Base-by-base conservation (phyloP, 1,140 invertebrate species). In the Bursaphelenchus mucronatus region DNA sequence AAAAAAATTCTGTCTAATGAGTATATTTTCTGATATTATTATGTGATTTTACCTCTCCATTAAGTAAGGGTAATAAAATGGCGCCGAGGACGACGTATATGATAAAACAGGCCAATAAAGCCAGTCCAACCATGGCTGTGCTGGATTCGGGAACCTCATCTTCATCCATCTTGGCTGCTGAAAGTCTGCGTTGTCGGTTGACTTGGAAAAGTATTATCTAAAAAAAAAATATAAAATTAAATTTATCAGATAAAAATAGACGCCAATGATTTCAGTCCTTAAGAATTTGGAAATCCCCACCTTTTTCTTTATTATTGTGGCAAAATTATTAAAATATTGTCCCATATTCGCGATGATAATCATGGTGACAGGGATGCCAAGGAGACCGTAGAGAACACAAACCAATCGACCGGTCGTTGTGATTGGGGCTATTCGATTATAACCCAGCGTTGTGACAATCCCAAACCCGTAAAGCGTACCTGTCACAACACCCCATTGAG, bases 381-480 rank as follows among this genome's bases (percentile, higher is more conserved):
- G 71, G 43, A 80, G 67, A 40, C 78, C 78, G 15, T 81, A 80
- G 30, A 75, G 58, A 41, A 80, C 76, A 49, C 78, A 80, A 61
- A 80, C 77, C 15, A 80, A 52, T 10, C 78, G 67, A 45, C 78
- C 79, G 30, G 62, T 63, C 15, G 71, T 52, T 3, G 79, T 81
- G 45, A 79, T 74, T 6, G 78, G 78, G 10, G 68, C 75, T n/a
- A 80, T 81, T 63, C 78, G 63, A 55, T 80, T 80, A 53, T 80
- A 80, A n/a, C 77, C 77, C 13, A 80, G 54, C 11, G 78, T 80
- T 13, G 78, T 80, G 41, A 81, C 73, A 52, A 80, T 81, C 8
- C 78, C 78, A 57, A 80, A 80, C 19, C 78, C 76, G 61, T 79
- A 80, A 13, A 80, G 66, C 30, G 79, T 81, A 0, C 71, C 78